phyloP scores from a whole-genome alignment of 2,113 vertebrate species.

The Progne subis region DNA sequence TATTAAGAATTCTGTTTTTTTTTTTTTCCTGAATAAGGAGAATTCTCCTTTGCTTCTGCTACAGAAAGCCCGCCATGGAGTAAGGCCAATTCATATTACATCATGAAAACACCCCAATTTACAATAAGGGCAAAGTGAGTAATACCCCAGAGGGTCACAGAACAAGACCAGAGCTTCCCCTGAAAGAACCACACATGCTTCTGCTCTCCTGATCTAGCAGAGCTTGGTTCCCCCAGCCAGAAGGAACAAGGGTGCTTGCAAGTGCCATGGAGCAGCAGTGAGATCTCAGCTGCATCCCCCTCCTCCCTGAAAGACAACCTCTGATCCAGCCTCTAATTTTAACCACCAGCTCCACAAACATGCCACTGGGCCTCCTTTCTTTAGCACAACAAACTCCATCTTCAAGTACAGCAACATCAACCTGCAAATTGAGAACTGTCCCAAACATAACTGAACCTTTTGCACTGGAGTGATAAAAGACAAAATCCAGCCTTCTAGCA shows the following conservation, averaged over 20 bases:
- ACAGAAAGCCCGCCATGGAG: neutral
- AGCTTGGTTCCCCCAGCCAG: neutral
- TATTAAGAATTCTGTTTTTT: neutral
- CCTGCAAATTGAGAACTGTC: neutral
- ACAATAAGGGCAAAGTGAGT: neutral
- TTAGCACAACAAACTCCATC: neutral
- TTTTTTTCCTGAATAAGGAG: neutral
- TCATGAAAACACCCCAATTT: neutral
- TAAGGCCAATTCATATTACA: neutral
- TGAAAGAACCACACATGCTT: neutral
- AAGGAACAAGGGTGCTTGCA: neutral
- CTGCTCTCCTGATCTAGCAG: neutral
- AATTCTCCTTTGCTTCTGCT: neutral
- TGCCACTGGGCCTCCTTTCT: neutral
- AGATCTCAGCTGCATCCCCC: neutral
- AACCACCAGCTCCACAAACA: neutral
- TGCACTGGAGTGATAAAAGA: neutral
- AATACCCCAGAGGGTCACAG: neutral
- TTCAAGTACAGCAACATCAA: neutral
- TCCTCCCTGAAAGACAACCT: neutral
- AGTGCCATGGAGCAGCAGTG: rapidly evolving
- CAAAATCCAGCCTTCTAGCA: neutral
- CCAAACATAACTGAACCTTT: neutral
- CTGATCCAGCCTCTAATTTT: neutral
- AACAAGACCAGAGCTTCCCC: neutral